Percentiles rank a stretch among this genome's conserved stretches.
Evolutionary conservation across 2,113 vertebrate genomes (phyloP).

Genomic region (Cygnus buccinator): DNA sequence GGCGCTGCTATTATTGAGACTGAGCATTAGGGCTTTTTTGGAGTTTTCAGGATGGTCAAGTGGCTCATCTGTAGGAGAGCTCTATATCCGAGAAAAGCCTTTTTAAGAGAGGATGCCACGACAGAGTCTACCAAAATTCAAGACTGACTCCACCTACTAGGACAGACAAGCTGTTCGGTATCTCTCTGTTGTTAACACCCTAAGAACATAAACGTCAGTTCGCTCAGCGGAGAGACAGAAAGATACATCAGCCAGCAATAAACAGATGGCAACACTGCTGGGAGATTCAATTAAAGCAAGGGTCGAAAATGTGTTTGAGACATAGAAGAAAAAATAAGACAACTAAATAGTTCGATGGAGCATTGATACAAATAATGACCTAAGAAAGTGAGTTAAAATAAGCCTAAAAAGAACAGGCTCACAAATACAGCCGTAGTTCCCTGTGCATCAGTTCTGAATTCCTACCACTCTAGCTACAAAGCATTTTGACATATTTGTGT

Average conservation of each 20-base stretch:
- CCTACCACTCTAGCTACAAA: neutral
- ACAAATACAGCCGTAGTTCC: neutral
- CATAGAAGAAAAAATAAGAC: neutral
- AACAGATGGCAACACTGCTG: conserved; percentile 34
- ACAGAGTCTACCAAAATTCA: neutral
- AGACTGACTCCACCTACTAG: neutral
- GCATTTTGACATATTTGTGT: neutral
- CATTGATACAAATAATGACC: neutral
- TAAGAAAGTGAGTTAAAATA: neutral
- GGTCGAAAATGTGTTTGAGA: neutral
- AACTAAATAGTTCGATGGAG: neutral
- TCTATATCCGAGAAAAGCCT: neutral
- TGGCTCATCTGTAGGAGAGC: neutral
- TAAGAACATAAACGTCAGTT: neutral
- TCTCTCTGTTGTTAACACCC: neutral
- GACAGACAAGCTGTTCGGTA: neutral
- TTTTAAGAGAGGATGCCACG: neutral
- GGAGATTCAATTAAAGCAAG: conserved; percentile 12
- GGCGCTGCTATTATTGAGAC: neutral
- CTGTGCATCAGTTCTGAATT: neutral
- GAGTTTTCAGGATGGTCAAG: neutral
- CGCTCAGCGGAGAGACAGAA: neutral
- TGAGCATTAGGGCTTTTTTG: too few species aligned
- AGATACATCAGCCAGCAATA: neutral
- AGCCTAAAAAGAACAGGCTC: neutral